Base-by-base conservation (phyloP, 2,797 vertebrate species). In the Sebastes hopkinsi region DNA sequence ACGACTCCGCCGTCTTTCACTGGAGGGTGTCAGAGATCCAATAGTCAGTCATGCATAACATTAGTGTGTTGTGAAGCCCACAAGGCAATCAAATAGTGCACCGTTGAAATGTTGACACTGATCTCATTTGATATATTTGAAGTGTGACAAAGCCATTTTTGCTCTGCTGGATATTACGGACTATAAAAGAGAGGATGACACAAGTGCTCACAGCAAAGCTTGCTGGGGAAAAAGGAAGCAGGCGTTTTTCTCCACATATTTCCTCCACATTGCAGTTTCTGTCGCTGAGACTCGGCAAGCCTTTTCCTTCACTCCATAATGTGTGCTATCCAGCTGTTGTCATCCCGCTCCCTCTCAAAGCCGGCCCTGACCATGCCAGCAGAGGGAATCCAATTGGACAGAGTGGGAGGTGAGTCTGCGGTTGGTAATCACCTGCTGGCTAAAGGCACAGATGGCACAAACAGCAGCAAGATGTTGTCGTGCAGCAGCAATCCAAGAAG, bases 351-450 rank as follows among this genome's bases (percentile, higher is more conserved):
- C 78, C 80, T 88, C 84, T 84, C 54, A 83, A 85, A 79, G 83
- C 75, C 68, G 78, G 85, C 75, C 83, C 71, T 79, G 76, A 77
- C 86, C 82, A 54, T 50, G 83, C 83, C 81, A 82, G 88, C 84
- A 74, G 67, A 73, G 81, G 69, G 75, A 87, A 90, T 90, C 85
- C 86, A 83, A 88, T 84, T 88, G 91, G 89, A 87, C 89, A 65
- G 90, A 89, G 92, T 85, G 89, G 84, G 91, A 91, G 87, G 89
- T 85, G 89, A 93, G 85, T 80, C 90, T 89, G 87, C 46, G 68
- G 91, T 93, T 89, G 89, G 90, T 93, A 90, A 93, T 91, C 88
- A 91, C 88, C 90, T 91, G 89, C 92, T 91, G 90, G 90, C 91
- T 86, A 86, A 85, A 90, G 88, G 86, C 89, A 79, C 89, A 91